These are phyloP conservation scores for Labeo catla DNA, from an alignment of 2,113 vertebrate species.

Conservation along the genomic window DNA sequence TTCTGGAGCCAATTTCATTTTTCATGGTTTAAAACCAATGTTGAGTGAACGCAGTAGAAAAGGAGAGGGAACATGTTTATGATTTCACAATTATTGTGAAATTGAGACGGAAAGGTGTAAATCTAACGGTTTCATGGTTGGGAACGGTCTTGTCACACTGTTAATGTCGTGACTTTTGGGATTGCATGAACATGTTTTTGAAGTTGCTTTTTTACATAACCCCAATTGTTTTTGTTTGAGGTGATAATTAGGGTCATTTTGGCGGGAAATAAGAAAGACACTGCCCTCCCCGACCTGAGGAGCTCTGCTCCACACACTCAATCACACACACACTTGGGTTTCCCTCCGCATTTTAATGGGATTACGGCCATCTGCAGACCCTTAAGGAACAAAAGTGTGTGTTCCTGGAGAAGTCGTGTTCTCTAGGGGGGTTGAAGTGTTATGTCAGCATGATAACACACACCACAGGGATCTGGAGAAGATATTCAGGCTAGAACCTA, in stretches of 20 bases:
- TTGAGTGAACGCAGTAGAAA: background rate
- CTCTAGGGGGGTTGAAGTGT: constrained; percentile 48
- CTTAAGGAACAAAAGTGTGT: constrained; percentile 78
- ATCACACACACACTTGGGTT: constrained; percentile 52
- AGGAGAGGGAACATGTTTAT: background rate
- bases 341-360: constrained; percentile 76
- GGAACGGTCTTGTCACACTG: background rate
- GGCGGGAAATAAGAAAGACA: constrained; percentile 72
- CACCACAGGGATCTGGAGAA: background rate
- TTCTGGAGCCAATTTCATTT: background rate
- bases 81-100: background rate
- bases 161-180: background rate
- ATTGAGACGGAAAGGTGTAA: background rate
- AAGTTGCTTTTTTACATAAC: background rate
- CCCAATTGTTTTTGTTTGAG: background rate
- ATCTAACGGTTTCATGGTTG: background rate
- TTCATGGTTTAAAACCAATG: background rate
- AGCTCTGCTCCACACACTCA: constrained; percentile 54
- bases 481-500: background rate
- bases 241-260: constrained; percentile 63
- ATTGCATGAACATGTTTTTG: background rate
- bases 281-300: constrained; percentile 62
- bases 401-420: constrained; percentile 48
- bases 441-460: background rate
- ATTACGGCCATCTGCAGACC: constrained; percentile 82